Conservation (phyloP, 2,888 invertebrate species). For the Toxonevra muliebris region DNA sequence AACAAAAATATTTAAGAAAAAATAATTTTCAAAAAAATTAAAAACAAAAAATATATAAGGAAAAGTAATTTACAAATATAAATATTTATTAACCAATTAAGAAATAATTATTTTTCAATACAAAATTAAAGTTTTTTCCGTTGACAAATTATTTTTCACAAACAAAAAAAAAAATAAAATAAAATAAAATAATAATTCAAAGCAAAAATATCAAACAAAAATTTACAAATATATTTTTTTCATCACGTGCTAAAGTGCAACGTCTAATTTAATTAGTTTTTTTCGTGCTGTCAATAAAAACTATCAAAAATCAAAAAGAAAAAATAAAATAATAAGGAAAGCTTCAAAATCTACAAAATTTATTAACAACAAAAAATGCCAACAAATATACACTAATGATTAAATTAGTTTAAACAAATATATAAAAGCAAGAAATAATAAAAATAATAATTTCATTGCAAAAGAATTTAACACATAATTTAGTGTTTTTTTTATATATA, state of each 20-base stretch:
- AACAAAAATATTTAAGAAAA: neutral
- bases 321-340: neutral
- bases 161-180: neutral
- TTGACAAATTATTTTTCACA: neutral
- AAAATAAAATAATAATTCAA: conserved; percentile 11
- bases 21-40: neutral
- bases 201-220: neutral
- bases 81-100: too few species aligned
- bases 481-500: neutral
- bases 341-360: conserved; percentile 2
- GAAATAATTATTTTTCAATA: conserved; percentile 2
- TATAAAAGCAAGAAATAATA: neutral
- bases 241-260: neutral
- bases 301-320: too few species aligned
- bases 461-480: too few species aligned
- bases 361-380: conserved; percentile 1
- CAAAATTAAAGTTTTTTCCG: conserved; percentile 11
- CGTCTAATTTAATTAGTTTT: neutral
- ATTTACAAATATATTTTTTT: neutral
- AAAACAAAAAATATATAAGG: conserved; percentile 18
- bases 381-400: neutral
- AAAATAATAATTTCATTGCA: too few species aligned
- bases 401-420: neutral
- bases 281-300: too few species aligned
- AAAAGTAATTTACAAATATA: conserved; percentile 14